phyloP scores from a whole-genome alignment of 2,888 invertebrate species.

The Heliothis peltigera region DNA sequence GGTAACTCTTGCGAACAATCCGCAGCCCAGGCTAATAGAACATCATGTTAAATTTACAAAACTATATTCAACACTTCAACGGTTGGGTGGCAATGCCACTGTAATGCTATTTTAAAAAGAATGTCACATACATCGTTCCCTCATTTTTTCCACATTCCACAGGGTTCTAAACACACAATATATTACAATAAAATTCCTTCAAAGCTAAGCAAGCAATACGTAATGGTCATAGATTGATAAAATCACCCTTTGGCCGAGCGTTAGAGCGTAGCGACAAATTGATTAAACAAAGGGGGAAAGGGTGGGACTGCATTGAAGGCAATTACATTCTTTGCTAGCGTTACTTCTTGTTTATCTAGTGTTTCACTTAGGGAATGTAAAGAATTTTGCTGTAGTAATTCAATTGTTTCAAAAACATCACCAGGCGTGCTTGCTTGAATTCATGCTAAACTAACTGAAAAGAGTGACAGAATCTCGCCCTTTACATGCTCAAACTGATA shows the following conservation, averaged over 20 bases:
- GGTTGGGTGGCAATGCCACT: too few relatives aligned
- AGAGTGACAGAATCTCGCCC: too few relatives aligned
- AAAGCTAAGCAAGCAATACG: constrained; percentile 13
- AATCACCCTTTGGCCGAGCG: constrained; percentile 42
- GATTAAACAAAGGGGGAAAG: constrained; percentile 41
- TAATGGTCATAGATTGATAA: constrained; percentile 50
- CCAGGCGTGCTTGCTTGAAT: too few relatives aligned
- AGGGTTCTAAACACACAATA: neutral
- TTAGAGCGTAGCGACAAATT: constrained; percentile 47
- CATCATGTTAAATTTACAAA: neutral
- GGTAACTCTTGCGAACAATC: too few relatives aligned
- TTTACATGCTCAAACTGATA: too few relatives aligned
- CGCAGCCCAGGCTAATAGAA: too few relatives aligned
- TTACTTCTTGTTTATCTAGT: constrained; percentile 7
- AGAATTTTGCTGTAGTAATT: neutral
- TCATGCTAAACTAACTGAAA: too few relatives aligned
- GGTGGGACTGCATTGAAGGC: constrained; percentile 41
- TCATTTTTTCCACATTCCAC: neutral
- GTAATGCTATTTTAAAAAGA: neutral
- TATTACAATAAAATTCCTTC: constrained; percentile 12
- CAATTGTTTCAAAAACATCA: too few relatives aligned
- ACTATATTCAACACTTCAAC: neutral
- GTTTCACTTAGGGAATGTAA: neutral
- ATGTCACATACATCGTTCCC: neutral
- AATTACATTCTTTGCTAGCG: constrained; percentile 31